Evolutionary conservation across 1,140 invertebrate genomes (phyloP).

Genomic region (Drosophila paulistorum): DNA sequence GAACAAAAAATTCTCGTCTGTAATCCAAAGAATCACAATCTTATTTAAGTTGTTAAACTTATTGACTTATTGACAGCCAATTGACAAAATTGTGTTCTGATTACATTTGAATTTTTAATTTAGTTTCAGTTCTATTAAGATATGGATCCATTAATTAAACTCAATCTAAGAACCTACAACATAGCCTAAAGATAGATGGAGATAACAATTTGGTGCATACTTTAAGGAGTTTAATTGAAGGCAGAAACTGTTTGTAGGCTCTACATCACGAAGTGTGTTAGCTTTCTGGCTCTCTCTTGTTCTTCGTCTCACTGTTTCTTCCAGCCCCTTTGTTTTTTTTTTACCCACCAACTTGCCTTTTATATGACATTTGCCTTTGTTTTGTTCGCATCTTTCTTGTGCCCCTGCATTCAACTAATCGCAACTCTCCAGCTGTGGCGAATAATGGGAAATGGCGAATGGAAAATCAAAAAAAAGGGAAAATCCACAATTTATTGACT

Average conservation of each 20-base stretch:
- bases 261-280: too few relatives aligned
- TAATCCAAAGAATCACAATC: too few relatives aligned
- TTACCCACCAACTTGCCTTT: background rate
- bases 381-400: constrained; percentile 45
- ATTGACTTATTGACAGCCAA: too few relatives aligned
- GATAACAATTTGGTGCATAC: background rate
- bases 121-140: too few relatives aligned
- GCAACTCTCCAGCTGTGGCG: constrained; percentile 43
- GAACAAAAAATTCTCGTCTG: background rate
- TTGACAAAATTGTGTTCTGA: too few relatives aligned
- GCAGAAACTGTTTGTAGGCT: too few relatives aligned
- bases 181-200: too few relatives aligned
- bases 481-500: constrained; percentile 44
- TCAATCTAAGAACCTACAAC: too few relatives aligned
- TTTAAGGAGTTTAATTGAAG: background rate
- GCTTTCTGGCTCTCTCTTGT: background rate
- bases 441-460: constrained; percentile 4
- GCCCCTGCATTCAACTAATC: constrained; percentile 12
- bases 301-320: constrained; percentile 25
- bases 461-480: constrained; percentile 20
- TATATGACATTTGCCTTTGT: constrained; percentile 21
- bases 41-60: too few relatives aligned
- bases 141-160: background rate
- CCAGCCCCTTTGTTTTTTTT: constrained; percentile 3
- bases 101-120: too few relatives aligned